A percentile compares a stretch with the other conserved stretches of the same genome.
These are phyloP conservation scores for Apostichopus japonicus DNA, from an alignment of 35 echinoderm and acorn worm species.

Conservation along the genomic window DNA sequence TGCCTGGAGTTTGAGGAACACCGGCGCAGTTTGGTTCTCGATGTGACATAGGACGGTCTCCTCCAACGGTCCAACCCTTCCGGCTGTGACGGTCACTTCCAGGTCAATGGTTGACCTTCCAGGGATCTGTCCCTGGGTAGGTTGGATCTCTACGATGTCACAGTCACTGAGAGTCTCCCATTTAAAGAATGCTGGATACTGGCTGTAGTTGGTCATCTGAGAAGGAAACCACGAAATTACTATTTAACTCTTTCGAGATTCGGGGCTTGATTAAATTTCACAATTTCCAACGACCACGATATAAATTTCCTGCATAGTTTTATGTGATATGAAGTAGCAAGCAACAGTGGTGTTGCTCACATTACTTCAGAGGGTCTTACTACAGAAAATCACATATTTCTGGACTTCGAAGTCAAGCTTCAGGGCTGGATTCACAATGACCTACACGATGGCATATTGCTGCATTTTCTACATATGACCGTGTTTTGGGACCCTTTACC, in stretches of 20 bases:
- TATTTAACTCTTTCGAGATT: not conserved
- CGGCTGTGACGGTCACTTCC: constrained; percentile 82
- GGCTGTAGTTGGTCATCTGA: constrained; percentile 96
- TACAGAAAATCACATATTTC: too few relatives aligned
- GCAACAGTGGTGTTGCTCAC: too few relatives aligned
- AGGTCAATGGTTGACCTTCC: constrained; percentile 69
- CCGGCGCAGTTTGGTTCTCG: constrained; percentile 73
- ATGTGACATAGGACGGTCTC: constrained; percentile 83
- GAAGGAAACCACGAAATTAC: not conserved
- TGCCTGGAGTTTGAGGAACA: constrained; percentile 74
- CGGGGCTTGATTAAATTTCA: not conserved
- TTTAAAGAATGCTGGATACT: constrained; percentile 75
- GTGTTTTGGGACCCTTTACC: too few relatives aligned
- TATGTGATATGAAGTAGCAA: too few relatives aligned
- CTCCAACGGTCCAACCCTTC: constrained; percentile 69
- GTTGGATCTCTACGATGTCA: constrained; percentile 91
- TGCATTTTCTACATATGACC: too few relatives aligned
- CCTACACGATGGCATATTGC: too few relatives aligned
- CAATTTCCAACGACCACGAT: not conserved
- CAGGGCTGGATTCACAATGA: too few relatives aligned
- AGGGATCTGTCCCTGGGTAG: constrained; percentile 79
- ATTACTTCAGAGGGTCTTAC: too few relatives aligned
- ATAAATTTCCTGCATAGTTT: not conserved
- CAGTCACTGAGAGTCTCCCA: constrained; percentile 78
- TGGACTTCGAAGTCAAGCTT: too few relatives aligned